These are phyloP conservation scores for Melanotaenia duboulayi DNA, from an alignment of 2,113 vertebrate genomes.

Conservation along the genomic window DNA sequence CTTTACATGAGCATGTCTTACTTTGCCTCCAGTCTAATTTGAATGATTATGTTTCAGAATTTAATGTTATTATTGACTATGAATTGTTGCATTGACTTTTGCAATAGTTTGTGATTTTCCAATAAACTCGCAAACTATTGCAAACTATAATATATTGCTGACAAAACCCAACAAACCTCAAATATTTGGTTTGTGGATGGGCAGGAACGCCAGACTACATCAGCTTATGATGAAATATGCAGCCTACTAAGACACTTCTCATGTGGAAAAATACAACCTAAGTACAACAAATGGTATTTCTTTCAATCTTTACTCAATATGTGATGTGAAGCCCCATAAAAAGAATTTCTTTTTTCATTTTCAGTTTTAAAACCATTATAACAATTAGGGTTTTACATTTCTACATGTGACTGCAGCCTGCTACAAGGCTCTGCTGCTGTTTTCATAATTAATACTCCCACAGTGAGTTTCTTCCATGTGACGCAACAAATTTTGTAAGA, in stretches of 20 bases:
- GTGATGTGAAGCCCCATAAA: not conserved
- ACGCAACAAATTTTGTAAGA: slow-evolving; percentile 84
- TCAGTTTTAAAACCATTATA: not conserved
- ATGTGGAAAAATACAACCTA: not conserved
- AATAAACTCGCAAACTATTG: too few species aligned
- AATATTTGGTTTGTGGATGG: not conserved
- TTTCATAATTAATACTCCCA: slow-evolving; percentile 16
- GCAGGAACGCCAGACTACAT: not conserved
- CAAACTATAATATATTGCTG: not conserved
- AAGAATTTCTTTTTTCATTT: not conserved
- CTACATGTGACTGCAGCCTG: not conserved
- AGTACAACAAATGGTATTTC: not conserved
- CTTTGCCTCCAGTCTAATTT: too few species aligned
- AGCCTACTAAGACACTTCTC: not conserved
- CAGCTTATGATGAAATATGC: too few species aligned
- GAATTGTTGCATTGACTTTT: not conserved
- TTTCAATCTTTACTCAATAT: not conserved
- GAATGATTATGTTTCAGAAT: too few species aligned
- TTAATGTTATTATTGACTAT: too few species aligned
- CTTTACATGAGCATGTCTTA: not conserved
- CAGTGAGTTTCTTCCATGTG: slow-evolving; percentile 84
- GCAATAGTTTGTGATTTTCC: too few species aligned
- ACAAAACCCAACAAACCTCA: not conserved
- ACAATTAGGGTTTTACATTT: not conserved
- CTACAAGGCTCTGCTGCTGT: too few species aligned